These are phyloP conservation scores for Orthosia gothica DNA, from an alignment of 2,888 invertebrate species.

Conservation along the genomic window DNA sequence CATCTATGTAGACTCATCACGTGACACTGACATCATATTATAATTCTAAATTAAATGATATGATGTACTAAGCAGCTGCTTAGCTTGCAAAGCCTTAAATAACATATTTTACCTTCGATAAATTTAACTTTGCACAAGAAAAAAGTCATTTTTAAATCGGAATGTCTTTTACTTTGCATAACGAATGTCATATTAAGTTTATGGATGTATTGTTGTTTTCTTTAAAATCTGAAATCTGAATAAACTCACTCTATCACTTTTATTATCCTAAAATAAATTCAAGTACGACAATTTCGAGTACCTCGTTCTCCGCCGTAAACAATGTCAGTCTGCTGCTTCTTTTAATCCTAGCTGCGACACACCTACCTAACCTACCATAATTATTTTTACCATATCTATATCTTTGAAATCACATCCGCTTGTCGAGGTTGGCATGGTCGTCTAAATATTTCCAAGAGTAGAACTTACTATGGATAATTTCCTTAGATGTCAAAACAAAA, in stretches of 20 bases:
- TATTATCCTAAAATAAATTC: slow-evolving; percentile 2
- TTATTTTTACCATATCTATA: not conserved
- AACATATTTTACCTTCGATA: not conserved
- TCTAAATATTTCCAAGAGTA: not conserved
- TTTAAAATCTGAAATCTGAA: not conserved
- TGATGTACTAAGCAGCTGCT: not conserved
- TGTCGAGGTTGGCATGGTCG: not conserved
- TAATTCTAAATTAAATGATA: not conserved
- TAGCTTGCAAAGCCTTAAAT: not conserved
- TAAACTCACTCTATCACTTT: not conserved
- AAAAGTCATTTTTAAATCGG: no score
- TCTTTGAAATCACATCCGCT: not conserved
- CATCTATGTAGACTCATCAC: not conserved
- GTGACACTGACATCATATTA: not conserved
- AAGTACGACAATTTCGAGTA: no score
- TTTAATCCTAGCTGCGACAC: slow-evolving; percentile 10
- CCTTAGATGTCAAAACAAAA: not conserved
- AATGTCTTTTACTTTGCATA: no score
- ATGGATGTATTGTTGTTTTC: not conserved
- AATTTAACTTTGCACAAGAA: not conserved
- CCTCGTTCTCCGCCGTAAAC: not conserved
- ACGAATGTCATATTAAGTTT: no score
- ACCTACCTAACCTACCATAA: not conserved
- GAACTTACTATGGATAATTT: not conserved
- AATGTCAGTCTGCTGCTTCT: not conserved